A percentile compares a stretch with the other conserved stretches of the same genome.
Conservation (phyloP, 2,888 invertebrate genomes). For the Rotaria macrura region DNA sequence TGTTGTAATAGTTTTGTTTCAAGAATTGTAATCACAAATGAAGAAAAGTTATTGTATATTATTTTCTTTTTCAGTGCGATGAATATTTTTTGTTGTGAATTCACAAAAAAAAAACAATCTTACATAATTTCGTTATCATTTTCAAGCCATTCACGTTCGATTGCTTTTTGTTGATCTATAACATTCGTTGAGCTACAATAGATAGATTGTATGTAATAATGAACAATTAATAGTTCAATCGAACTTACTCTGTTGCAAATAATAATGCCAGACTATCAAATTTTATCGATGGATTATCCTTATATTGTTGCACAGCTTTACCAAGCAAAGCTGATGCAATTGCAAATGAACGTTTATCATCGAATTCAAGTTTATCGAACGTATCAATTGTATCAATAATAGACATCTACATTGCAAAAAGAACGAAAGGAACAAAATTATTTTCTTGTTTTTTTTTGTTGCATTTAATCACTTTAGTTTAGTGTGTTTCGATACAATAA, state of each 20-base stretch:
- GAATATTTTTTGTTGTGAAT: too few species aligned
- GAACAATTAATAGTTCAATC: background rate
- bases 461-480: background rate
- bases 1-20: too few species aligned
- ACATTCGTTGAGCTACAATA: background rate
- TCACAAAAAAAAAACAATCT: background rate
- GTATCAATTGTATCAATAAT: background rate
- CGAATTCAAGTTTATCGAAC: background rate
- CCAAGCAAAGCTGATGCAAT: background rate
- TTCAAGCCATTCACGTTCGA: background rate
- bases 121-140: background rate
- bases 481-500: background rate
- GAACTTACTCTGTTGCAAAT: background rate
- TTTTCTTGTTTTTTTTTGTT: background rate
- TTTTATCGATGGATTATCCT: background rate
- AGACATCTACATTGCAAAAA: background rate
- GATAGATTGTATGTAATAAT: background rate
- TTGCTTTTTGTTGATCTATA: background rate
- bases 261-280: background rate
- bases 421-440: background rate
- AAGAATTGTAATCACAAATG: too few species aligned
- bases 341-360: background rate
- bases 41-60: too few species aligned
- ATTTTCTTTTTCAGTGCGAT: too few species aligned
- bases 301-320: background rate